phyloP scores from a whole-genome alignment of 2,113 vertebrate species.

The Gambusia holbrooki region DNA sequence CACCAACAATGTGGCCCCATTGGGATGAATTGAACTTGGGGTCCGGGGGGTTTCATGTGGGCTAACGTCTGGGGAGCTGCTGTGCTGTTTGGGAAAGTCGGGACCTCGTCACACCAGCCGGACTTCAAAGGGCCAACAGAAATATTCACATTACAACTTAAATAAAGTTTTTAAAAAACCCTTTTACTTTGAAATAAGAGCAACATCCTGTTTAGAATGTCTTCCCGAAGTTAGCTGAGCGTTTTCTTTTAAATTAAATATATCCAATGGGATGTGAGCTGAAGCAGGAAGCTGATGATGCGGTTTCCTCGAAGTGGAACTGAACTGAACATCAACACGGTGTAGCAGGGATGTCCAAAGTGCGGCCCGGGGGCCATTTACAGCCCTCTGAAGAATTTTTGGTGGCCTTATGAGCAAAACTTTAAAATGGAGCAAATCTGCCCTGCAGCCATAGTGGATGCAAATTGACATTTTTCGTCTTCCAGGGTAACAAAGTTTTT shows the following conservation, averaged over 20 bases:
- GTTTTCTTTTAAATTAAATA: background rate
- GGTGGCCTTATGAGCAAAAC: no score
- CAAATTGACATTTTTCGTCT: no score
- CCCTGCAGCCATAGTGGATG: no score
- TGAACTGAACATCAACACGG: background rate
- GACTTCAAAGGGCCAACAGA: slow-evolving; percentile 25
- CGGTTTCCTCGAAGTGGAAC: slow-evolving; percentile 41
- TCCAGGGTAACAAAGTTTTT: no score
- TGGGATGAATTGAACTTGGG: background rate
- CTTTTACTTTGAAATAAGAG: background rate
- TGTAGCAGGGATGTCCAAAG: no score
- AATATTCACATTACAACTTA: background rate
- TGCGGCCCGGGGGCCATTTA: no score
- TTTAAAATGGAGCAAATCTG: no score
- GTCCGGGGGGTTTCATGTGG: background rate
- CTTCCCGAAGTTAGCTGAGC: background rate
- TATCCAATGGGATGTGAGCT: slow-evolving; percentile 29
- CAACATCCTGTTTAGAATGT: background rate
- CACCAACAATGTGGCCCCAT: background rate
- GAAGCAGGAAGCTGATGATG: slow-evolving; percentile 52
- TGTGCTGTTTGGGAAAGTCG: slow-evolving; percentile 5
- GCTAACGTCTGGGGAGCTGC: slow-evolving; percentile 4
- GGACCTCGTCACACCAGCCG: slow-evolving; percentile 9
- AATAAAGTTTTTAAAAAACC: background rate
- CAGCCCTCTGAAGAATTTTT: no score